Percentiles rank a stretch among this genome's conserved stretches.
Evolutionary conservation across 2,888 invertebrate species (phyloP).

Genomic region (Apodemia zela): DNA sequence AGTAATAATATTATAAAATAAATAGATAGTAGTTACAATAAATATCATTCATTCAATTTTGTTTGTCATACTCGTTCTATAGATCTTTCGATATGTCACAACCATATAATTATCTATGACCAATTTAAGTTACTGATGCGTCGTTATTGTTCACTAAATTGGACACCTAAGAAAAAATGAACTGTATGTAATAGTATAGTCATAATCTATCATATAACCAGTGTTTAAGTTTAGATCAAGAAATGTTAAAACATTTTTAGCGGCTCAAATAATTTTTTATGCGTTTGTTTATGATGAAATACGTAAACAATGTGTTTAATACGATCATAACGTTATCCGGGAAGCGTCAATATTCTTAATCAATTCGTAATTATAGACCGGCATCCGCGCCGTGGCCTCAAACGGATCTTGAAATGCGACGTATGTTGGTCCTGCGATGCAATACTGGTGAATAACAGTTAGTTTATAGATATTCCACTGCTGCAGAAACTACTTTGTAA

Average conservation of each 20-base stretch:
- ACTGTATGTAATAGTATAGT: too few species aligned
- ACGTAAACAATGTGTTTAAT: not conserved
- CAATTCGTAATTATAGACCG: conserved; percentile 18
- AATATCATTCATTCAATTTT: too few species aligned
- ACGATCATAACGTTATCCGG: conserved; percentile 7
- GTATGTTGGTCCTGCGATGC: not conserved
- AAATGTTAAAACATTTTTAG: not conserved
- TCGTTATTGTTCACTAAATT: too few species aligned
- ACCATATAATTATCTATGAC: too few species aligned
- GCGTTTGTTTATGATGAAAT: not conserved
- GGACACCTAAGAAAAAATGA: too few species aligned
- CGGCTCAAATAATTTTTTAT: not conserved
- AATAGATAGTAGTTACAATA: too few species aligned
- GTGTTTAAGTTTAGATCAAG: not conserved
- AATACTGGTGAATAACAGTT: not conserved
- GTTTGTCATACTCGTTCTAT: too few species aligned
- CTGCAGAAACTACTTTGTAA: too few species aligned
- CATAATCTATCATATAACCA: too few species aligned
- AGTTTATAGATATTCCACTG: not conserved
- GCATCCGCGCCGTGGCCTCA: conserved; percentile 2
- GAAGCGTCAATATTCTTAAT: conserved; percentile 21
- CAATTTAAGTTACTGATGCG: too few species aligned
- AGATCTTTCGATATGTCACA: too few species aligned
- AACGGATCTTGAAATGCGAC: conserved; percentile 11
- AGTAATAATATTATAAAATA: too few species aligned